A percentile compares a stretch with the other conserved stretches of the same genome.
Evolutionary conservation across 2,797 vertebrate genomes (phyloP).

Genomic region (Chelon auratus): DNA sequence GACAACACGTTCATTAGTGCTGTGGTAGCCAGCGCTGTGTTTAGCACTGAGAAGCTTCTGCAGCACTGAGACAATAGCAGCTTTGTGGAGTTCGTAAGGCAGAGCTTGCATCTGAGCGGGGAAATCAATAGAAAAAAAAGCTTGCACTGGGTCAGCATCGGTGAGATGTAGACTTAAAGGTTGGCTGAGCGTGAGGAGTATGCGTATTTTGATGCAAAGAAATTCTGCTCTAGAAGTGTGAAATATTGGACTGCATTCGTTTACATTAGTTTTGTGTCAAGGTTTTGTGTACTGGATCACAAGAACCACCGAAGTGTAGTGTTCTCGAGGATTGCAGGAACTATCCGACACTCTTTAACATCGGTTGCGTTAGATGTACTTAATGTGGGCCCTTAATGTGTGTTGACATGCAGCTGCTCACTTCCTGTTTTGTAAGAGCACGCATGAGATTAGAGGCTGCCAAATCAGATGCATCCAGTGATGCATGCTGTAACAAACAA

Average conservation of each 20-base stretch:
- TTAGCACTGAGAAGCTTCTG: slow-evolving; percentile 72
- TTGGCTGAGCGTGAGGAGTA: slow-evolving; percentile 52
- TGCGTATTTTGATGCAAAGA: slow-evolving; percentile 41
- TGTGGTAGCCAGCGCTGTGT: slow-evolving; percentile 71
- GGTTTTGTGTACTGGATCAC: neutral
- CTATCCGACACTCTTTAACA: slow-evolving; percentile 2
- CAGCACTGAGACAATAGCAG: slow-evolving; percentile 79
- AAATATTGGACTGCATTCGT: slow-evolving; percentile 1
- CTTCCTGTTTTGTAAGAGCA: slow-evolving; percentile 37
- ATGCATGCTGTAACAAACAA: slow-evolving; percentile 13
- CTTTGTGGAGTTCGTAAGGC: slow-evolving; percentile 66
- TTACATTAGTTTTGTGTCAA: neutral
- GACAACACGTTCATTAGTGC: slow-evolving; percentile 85
- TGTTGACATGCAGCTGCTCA: neutral
- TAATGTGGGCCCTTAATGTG: neutral
- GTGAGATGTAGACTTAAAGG: slow-evolving; percentile 28
- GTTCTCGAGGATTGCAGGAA: neutral
- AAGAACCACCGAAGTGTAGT: neutral
- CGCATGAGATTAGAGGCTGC: neutral
- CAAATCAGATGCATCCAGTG: slow-evolving; percentile 18
- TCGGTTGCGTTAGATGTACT: slow-evolving; percentile 5
- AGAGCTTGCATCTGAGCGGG: slow-evolving; percentile 57
- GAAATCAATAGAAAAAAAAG: slow-evolving; percentile 69
- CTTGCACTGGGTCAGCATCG: slow-evolving; percentile 64
- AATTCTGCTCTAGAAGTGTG: slow-evolving; percentile 16